These are phyloP conservation scores for Pocillopora verrucosa DNA, from an alignment of 64 coral and sea anemone genomes.

Conservation along the genomic window DNA sequence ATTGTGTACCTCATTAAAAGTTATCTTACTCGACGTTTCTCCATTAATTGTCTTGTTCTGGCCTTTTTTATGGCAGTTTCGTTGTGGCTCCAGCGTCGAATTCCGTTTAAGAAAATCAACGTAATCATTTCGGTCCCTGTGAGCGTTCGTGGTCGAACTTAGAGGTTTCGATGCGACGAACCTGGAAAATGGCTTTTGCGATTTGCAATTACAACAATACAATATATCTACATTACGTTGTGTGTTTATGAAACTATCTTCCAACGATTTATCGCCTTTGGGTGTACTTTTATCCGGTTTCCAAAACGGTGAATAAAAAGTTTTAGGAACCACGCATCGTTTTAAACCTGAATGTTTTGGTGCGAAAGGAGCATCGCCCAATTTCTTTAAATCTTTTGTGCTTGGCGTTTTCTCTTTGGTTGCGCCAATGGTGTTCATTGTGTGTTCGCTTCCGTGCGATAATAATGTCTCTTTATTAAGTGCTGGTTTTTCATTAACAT, in stretches of 20 bases:
- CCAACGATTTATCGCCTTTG: not conserved
- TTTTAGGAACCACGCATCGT: not conserved
- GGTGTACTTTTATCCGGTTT: not conserved
- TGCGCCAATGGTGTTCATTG: not conserved
- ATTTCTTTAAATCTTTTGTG: not conserved
- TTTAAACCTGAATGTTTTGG: not conserved
- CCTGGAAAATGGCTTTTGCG: not conserved
- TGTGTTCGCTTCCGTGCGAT: not conserved
- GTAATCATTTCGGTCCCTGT: not conserved
- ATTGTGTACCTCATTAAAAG: not conserved
- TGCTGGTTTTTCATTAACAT: constrained; percentile 9
- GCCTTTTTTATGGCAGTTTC: not conserved
- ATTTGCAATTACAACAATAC: not conserved
- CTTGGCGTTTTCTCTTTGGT: not conserved
- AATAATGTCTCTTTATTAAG: not conserved
- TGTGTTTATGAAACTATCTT: not conserved
- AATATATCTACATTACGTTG: constrained; percentile 11
- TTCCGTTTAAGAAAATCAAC: constrained; percentile 32
- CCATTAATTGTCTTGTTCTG: constrained; percentile 1
- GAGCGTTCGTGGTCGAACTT: not conserved
- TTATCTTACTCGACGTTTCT: not conserved
- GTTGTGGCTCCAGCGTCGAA: not conserved
- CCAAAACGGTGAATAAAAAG: constrained; percentile 29
- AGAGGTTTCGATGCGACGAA: not conserved
- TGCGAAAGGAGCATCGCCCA: not conserved